Base-by-base conservation (phyloP, 2,113 vertebrate species). In the Chloroceryle aenea region DNA sequence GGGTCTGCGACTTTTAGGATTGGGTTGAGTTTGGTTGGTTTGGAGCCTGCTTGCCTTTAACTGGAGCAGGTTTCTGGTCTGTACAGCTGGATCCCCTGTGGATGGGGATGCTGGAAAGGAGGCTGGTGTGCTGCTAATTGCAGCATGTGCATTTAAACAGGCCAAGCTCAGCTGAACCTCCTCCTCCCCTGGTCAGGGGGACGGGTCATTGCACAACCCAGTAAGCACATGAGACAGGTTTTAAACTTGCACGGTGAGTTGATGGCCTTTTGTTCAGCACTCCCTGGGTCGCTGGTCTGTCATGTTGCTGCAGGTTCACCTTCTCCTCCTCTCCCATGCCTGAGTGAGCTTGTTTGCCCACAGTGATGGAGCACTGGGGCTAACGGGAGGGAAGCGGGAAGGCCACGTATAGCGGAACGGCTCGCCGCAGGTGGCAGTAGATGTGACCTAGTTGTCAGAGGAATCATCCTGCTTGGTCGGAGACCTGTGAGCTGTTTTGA, bases 371-470 rank as follows among this genome's bases (percentile, higher is more conserved):
- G 14, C 1, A 2, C 61, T 47, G 38, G 7, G 77, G 75, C 52
- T 88, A 15, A 92, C 5, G 4, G 88, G 81, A 73, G 83, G 75
- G 75, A n/a, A 50, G 42, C 0, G 42, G 6, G 61, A 71, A 20
- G 53, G 82, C 85, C 25, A 2, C 9, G 6, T 43, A 5, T 3
- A 50, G 69, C 76, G 12, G 64, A 59, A 85, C 87, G n/a, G 85
- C 75, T 72, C 95, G 10, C 94, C 1, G 95, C 91, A 86, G 97
- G 96, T 75, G 87, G 69, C 4, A 30, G 26, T 45, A 23, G 86
- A 64, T 58, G 81, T 97, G 97, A 97, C 97, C 97, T 97, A 78
- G 36, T 95, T 97, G 97, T 96, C 91, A 93, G 48, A 17, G 81
- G 92, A 68, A 96, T 96, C 72, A 63, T 55, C 66, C 68, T 2